phyloP scores from a whole-genome alignment of 2,797 vertebrate genomes.

The Chelon auratus region DNA sequence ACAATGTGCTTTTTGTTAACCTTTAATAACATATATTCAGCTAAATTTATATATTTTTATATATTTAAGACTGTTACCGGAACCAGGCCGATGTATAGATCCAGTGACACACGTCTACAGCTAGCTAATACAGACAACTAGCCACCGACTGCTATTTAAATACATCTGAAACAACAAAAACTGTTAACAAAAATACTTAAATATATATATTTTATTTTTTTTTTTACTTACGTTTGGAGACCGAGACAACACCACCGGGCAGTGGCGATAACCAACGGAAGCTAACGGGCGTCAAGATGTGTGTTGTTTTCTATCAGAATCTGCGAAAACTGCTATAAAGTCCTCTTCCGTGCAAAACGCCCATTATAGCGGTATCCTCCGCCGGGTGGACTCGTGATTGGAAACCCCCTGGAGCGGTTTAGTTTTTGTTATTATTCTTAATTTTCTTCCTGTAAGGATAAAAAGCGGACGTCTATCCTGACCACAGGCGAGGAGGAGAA shows the following conservation, averaged over 20 bases:
- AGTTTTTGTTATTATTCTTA: slow-evolving; percentile 18
- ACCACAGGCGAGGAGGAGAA: slow-evolving; percentile 69
- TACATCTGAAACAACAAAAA: slow-evolving; percentile 15
- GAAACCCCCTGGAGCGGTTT: slow-evolving; percentile 33
- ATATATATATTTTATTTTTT: background rate
- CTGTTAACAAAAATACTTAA: background rate
- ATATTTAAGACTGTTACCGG: background rate
- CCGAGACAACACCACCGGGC: slow-evolving; percentile 64
- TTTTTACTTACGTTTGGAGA: slow-evolving; percentile 77
- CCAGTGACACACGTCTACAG: slow-evolving; percentile 3
- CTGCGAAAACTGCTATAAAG: slow-evolving; percentile 67
- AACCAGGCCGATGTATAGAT: background rate
- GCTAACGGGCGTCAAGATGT: slow-evolving; percentile 70
- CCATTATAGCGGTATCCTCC: slow-evolving; percentile 82
- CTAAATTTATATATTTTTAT: background rate
- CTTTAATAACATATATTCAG: background rate
- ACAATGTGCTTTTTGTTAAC: too few species aligned
- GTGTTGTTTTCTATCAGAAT: slow-evolving; percentile 72
- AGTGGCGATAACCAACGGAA: slow-evolving; percentile 58
- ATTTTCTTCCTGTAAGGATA: slow-evolving; percentile 27
- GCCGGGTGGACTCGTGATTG: slow-evolving; percentile 39
- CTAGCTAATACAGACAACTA: slow-evolving; percentile 9
- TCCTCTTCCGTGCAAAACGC: slow-evolving; percentile 74
- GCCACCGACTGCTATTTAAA: slow-evolving; percentile 1
- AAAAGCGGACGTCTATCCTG: slow-evolving; percentile 57